phyloP scores from a whole-genome alignment of 2,797 vertebrate genomes.

The Nannoperca obscura region DNA sequence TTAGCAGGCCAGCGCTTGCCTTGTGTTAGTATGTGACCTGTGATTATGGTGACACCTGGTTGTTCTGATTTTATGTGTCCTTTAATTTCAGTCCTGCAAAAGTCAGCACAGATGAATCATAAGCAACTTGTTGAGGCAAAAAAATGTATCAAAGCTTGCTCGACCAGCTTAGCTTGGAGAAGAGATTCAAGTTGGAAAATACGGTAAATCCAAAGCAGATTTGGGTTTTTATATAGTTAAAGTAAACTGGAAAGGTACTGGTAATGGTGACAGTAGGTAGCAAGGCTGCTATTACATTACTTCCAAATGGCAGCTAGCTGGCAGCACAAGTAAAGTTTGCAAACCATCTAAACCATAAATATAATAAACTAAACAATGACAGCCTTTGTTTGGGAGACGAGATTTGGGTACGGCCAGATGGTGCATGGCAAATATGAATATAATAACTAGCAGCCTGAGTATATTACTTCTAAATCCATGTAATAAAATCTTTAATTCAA shows the following conservation, averaged over 20 bases:
- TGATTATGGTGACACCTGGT: slow-evolving; percentile 37
- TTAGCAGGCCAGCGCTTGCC: slow-evolving; percentile 1
- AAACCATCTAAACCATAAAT: neutral
- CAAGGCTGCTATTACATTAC: slow-evolving; percentile 1
- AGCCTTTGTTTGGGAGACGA: neutral
- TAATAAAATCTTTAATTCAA: neutral
- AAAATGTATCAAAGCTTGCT: neutral
- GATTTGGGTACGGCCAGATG: neutral
- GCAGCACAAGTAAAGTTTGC: neutral
- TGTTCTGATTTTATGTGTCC: neutral
- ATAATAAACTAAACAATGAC: neutral
- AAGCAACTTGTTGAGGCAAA: slow-evolving; percentile 5
- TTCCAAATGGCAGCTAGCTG: neutral
- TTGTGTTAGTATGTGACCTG: neutral
- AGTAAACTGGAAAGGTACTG: slow-evolving; percentile 30
- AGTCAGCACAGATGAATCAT: slow-evolving; percentile 29
- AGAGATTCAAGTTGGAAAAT: slow-evolving; percentile 20
- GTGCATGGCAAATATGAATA: neutral
- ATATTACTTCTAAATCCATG: neutral
- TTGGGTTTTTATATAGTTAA: neutral
- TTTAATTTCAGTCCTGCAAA: slow-evolving; percentile 26
- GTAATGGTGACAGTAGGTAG: neutral
- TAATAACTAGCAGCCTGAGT: neutral
- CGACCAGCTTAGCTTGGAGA: neutral
- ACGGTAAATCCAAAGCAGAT: neutral